Base-by-base conservation (phyloP, 2,888 invertebrate genomes). In the Caenorhabditis sp. region DNA sequence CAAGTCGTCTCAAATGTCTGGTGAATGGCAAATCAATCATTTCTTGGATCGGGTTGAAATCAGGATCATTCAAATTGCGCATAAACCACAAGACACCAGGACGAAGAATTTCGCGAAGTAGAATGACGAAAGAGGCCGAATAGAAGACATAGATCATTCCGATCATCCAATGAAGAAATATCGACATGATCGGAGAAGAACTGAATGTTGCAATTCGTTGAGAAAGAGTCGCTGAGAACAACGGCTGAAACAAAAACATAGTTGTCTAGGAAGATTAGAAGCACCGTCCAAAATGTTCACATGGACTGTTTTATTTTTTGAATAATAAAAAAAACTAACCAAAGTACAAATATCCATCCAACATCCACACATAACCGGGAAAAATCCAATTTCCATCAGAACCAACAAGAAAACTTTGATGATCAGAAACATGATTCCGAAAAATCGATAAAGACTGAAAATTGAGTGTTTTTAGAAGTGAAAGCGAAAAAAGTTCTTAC, bases 91-190 rank as follows among this genome's bases (percentile, higher is more conserved):
- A 90, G 0, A 97, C 96, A 0, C 99, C 99, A 0, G 99, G 99
- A 62, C 99, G 91, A 49, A 99, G 88, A 49, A 82, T 70, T 89
- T 99, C 97, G 62, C 97, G 91, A 26, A 99, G 89, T 1, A 99
- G 90, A 21, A 95, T 90, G 54, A 97, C 94, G 88, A 95, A 97
- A 0, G 96, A 96, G 8, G 97, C 99, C 88, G 99, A 97, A 90
- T 99, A 99, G 89, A 99, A 99, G 17, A 99, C 96, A 88, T 96
- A 99, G 12, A 92, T 94, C 96, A 99, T 97, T 69, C 99, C 99
- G 8, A 96, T 94, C 51, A 97, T 92, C 99, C 99, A 99, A 88
- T 99, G 97, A 65, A 99, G 93, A 88, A 97, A 97, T 91, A 97
- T 94, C 5, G 95, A 94, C 0, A 97, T 96, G 83, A 95, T 95